Evolutionary conservation across 2,113 vertebrate genomes (phyloP).

Genomic region (Daubentonia madagascariensis): DNA sequence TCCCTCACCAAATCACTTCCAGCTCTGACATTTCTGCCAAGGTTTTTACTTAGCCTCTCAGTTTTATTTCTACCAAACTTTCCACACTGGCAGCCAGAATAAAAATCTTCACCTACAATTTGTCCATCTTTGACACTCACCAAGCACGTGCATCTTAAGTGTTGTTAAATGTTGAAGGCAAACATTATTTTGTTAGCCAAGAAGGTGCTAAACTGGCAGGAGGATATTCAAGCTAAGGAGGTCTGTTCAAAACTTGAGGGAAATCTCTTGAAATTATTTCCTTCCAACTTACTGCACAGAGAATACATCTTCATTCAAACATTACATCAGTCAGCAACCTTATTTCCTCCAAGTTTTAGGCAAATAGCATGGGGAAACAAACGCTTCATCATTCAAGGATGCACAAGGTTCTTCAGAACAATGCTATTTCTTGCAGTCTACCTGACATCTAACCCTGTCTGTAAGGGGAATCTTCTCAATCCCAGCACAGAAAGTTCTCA

Average conservation of each 20-base stretch:
- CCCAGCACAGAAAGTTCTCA: not conserved
- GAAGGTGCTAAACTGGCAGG: slow-evolving; percentile 50
- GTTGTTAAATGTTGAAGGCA: slow-evolving; percentile 52
- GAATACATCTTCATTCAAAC: slow-evolving; percentile 11
- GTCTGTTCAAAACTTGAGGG: slow-evolving; percentile 44
- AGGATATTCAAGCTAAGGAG: slow-evolving; percentile 31
- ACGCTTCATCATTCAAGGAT: not conserved
- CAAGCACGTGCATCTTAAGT: slow-evolving; percentile 40
- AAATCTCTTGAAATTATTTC: slow-evolving; percentile 46
- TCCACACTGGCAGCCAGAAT: slow-evolving; percentile 49
- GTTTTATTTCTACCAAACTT: slow-evolving; percentile 59
- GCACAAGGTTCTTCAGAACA: not conserved
- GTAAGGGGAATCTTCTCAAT: not conserved
- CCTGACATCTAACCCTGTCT: not conserved
- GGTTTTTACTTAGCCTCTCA: slow-evolving; percentile 53
- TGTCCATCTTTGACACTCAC: slow-evolving; percentile 57
- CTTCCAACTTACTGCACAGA: slow-evolving; percentile 41
- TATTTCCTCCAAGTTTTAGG: not conserved
- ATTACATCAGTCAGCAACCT: not conserved
- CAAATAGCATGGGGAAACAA: not conserved
- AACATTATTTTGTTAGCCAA: slow-evolving; percentile 49
- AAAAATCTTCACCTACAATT: slow-evolving; percentile 63
- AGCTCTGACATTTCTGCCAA: slow-evolving; percentile 66
- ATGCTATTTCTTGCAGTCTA: not conserved
- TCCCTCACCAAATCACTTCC: slow-evolving; percentile 49